Percentiles rank a stretch among this genome's conserved stretches.
phyloP scores from a whole-genome alignment of 2,113 vertebrate species.

The Phylloscopus trochiloides region DNA sequence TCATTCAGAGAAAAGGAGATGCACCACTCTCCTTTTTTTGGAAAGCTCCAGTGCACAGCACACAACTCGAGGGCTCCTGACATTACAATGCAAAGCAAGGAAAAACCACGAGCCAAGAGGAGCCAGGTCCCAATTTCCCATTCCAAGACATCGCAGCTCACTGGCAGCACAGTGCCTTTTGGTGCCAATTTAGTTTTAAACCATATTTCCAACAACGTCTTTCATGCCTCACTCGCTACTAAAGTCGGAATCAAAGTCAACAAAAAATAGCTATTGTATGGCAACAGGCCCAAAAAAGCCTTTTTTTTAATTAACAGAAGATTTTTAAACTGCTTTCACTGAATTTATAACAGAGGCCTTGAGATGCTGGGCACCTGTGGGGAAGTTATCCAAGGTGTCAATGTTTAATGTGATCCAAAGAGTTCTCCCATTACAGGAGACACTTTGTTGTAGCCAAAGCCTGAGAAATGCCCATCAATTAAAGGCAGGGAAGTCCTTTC shows the following conservation, averaged over 20 bases:
- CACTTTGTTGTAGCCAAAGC: background rate
- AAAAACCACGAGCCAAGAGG: constrained; percentile 16
- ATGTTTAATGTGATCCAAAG: constrained; percentile 46
- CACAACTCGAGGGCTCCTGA: background rate
- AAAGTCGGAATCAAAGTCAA: constrained; percentile 46
- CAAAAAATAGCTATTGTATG: constrained; percentile 24
- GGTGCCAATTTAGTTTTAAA: constrained; percentile 42
- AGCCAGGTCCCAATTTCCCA: constrained; percentile 40
- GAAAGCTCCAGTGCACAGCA: background rate
- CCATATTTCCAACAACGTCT: constrained; percentile 38
- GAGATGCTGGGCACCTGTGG: background rate
- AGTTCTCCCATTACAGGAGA: constrained; percentile 36
- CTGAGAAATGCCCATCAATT: background rate
- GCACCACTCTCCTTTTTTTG: background rate
- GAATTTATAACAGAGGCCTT: background rate
- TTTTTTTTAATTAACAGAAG: background rate
- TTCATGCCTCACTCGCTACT: constrained; percentile 33
- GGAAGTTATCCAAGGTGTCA: background rate
- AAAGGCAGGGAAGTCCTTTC: background rate
- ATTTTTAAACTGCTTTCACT: background rate
- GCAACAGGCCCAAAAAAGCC: background rate
- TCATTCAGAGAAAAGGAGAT: background rate
- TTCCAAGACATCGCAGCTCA: constrained; percentile 36
- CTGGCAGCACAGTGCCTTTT: constrained; percentile 17
- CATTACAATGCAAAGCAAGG: background rate